Conservation (phyloP, 2,113 vertebrate species). For the Anser cygnoides region DNA sequence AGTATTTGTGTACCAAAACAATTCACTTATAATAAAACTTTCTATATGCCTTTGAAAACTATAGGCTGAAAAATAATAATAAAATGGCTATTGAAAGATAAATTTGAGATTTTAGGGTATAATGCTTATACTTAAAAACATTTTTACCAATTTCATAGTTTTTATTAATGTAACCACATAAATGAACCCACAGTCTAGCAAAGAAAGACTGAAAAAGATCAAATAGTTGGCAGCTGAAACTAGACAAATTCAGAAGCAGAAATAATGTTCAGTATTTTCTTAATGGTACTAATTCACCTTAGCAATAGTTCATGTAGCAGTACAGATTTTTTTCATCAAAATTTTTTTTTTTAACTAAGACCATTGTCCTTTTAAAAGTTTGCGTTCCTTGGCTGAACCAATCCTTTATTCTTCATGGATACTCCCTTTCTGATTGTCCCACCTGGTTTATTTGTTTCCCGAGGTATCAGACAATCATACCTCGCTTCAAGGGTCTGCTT, state of each 20-base stretch:
- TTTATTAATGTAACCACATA: background rate
- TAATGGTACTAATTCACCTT: background rate
- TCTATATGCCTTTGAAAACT: background rate
- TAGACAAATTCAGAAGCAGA: background rate
- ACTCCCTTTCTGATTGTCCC: background rate
- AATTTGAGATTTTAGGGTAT: background rate
- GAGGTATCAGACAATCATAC: background rate
- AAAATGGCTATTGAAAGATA: background rate
- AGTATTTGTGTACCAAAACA: background rate
- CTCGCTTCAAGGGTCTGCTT: constrained; percentile 10
- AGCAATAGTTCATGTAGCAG: background rate
- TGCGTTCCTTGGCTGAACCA: constrained; percentile 7
- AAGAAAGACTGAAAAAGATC: constrained; percentile 5
- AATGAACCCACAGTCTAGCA: background rate
- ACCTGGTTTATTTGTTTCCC: constrained; percentile 16
- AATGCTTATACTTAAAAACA: background rate
- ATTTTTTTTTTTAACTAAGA: background rate
- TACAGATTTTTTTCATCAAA: background rate
- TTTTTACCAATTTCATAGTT: background rate
- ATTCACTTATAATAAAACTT: background rate
- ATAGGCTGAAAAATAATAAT: background rate
- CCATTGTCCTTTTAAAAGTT: background rate
- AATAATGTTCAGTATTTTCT: background rate
- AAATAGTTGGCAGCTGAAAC: constrained; percentile 11
- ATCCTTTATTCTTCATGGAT: background rate